A percentile compares a stretch with the other conserved stretches of the same genome.
Conservation (phyloP, 2,888 invertebrate species). For the Megamerina dolium region DNA sequence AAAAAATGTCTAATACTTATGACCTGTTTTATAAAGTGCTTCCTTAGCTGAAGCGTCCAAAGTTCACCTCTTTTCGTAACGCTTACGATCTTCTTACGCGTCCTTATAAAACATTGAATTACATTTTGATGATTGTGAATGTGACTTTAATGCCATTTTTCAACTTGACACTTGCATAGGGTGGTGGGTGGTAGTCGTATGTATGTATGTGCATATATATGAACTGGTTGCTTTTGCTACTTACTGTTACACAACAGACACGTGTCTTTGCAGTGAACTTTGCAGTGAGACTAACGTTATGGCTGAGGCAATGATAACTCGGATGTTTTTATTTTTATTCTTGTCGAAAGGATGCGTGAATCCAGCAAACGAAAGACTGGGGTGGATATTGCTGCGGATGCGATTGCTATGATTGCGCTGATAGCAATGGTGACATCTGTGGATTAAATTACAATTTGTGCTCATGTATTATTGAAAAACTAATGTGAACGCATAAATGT, state of each 20-base stretch:
- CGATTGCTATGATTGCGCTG: conserved; percentile 23
- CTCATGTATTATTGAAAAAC: conserved; percentile 43
- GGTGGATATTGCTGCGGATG: conserved; percentile 1
- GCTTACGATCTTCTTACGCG: conserved; percentile 9
- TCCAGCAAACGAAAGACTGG: no score
- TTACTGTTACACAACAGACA: background rate
- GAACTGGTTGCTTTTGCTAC: background rate
- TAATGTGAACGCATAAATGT: conserved; percentile 1
- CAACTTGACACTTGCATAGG: conserved; percentile 29
- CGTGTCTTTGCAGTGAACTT: background rate
- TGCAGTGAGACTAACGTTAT: no score
- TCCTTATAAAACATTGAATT: conserved; percentile 16
- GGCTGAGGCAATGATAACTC: no score
- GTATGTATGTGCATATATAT: no score
- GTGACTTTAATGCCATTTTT: conserved; percentile 43
- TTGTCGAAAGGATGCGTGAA: no score
- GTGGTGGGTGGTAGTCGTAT: no score
- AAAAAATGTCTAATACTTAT: no score
- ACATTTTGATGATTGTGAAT: conserved; percentile 46
- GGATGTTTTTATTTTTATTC: no score
- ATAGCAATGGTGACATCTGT: conserved; percentile 50
- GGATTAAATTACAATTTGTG: conserved; percentile 51
- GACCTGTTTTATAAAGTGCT: no score
- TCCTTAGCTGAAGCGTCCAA: background rate
- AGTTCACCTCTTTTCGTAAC: conserved; percentile 2